Base-by-base conservation (phyloP, 2,797 vertebrate species). In the Aselliscus stoliczkanus region DNA sequence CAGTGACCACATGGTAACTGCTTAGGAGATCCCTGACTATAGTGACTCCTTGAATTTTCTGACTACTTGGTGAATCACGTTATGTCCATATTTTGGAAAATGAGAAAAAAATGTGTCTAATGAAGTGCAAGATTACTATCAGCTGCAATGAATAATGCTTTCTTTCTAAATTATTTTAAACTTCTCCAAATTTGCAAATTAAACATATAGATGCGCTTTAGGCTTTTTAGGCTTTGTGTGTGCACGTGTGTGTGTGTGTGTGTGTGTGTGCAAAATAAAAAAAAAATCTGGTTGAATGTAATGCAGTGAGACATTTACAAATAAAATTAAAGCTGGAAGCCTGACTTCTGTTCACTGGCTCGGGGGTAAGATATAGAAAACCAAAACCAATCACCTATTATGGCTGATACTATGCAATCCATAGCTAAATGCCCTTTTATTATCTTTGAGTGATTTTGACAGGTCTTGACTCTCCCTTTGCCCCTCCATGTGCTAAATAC, bases 311-410 rank as follows among this genome's bases (percentile, higher is more conserved):
- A 85, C 62, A 88, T 82, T 92, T 92, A 81, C 14, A 89, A 93
- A 70, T 90, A 69, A 84, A 96, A 92, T 93, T 44, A 47, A 90
- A 87, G 75, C 83, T 29, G 54, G 67, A 95, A 90, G 13, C 12
- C 47, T 93, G 54, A 87, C 27, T 90, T 84, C 9, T 65, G 42
- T 84, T 9, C 37, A 47, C 23, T 90, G 60, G 56, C 73, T 86
- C 27, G 80, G 20, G 44, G 50, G 73, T 67, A 92, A 85, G 73
- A 31, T 47, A 60, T 1, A 34, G 62, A 93, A 85, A 85, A 94
- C 88, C 67, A 94, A 90, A 96, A 54, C 14, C 42, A 64, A 39
- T 67, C 69, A 54, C 39, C 47, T 60, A 12, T 31, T 77, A 39
- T 20, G 88, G 69, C 42, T 79, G 72, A 87, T 44, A 42, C 23